Conservation (phyloP, 2,113 vertebrate species). For the Lanius ludovicianus region DNA sequence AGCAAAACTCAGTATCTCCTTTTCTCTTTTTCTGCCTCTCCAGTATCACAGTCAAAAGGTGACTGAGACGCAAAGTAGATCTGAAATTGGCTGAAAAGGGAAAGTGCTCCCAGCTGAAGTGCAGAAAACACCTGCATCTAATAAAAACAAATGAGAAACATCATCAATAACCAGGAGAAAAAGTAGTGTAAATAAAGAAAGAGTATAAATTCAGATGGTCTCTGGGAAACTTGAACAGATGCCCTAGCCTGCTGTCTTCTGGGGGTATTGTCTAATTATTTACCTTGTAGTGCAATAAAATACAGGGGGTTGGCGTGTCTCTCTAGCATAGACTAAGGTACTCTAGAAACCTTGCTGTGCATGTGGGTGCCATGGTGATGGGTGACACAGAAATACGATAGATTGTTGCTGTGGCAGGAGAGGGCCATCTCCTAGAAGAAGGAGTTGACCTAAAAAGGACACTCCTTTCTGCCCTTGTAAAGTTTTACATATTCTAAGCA, state of each 20-base stretch:
- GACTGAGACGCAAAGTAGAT: constrained; percentile 48
- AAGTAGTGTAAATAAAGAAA: constrained; percentile 42
- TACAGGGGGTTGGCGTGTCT: not conserved
- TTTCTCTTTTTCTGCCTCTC: constrained; percentile 14
- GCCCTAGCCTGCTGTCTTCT: constrained; percentile 1
- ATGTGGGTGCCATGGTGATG: not conserved
- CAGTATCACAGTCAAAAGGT: constrained; percentile 58
- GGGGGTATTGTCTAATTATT: constrained; percentile 27
- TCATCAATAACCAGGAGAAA: constrained; percentile 56
- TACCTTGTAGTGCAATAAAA: constrained; percentile 27
- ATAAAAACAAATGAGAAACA: constrained; percentile 69
- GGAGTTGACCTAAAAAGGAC: not conserved
- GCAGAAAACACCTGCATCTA: constrained; percentile 68
- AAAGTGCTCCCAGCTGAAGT: constrained; percentile 67
- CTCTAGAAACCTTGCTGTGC: not conserved
- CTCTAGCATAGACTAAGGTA: not conserved
- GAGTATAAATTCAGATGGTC: constrained; percentile 49
- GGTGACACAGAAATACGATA: not conserved
- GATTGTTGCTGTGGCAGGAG: not conserved
- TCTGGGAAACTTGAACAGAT: constrained; percentile 32
- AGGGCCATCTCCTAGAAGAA: not conserved
- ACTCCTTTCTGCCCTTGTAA: not conserved
- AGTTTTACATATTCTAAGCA: not conserved
- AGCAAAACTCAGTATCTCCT: constrained; percentile 40
- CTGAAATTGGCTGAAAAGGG: constrained; percentile 58